Evolutionary conservation across 1,140 invertebrate species (phyloP).

Genomic region (Ericerus pela): DNA sequence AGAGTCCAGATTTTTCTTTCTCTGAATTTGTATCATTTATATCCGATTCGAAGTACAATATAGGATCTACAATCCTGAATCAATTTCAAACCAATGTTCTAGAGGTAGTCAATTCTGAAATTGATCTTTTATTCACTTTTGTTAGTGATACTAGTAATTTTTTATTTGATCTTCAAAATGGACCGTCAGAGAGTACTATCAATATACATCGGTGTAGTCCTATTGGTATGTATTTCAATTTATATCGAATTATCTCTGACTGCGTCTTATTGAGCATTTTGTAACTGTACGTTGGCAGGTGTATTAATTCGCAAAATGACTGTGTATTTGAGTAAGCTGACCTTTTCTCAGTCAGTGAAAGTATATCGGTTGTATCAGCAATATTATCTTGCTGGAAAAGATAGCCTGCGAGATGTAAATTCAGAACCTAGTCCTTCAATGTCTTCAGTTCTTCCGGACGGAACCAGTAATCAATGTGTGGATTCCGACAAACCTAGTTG

Average conservation of each 20-base stretch:
- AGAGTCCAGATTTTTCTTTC: conserved; percentile 7
- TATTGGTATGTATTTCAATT: neutral
- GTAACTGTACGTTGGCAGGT: neutral
- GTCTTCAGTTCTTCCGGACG: neutral
- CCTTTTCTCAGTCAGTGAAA: neutral
- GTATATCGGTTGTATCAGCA: neutral
- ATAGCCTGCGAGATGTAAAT: neutral
- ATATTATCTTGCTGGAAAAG: neutral
- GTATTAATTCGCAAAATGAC: conserved; percentile 5
- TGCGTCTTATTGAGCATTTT: neutral
- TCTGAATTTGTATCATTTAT: neutral
- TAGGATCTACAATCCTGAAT: neutral
- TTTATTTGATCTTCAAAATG: no score
- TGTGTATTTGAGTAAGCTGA: neutral
- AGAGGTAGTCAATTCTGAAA: neutral
- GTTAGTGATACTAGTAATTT: no score
- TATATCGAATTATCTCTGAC: neutral
- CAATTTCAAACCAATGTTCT: neutral
- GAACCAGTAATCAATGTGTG: neutral
- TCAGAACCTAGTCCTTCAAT: neutral
- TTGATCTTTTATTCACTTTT: neutral
- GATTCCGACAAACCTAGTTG: neutral
- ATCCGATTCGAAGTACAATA: neutral
- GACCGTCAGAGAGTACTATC: no score
- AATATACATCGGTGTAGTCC: neutral